phyloP scores from a whole-genome alignment of 2,797 vertebrate species.

The Pseudopleuronectes americanus region DNA sequence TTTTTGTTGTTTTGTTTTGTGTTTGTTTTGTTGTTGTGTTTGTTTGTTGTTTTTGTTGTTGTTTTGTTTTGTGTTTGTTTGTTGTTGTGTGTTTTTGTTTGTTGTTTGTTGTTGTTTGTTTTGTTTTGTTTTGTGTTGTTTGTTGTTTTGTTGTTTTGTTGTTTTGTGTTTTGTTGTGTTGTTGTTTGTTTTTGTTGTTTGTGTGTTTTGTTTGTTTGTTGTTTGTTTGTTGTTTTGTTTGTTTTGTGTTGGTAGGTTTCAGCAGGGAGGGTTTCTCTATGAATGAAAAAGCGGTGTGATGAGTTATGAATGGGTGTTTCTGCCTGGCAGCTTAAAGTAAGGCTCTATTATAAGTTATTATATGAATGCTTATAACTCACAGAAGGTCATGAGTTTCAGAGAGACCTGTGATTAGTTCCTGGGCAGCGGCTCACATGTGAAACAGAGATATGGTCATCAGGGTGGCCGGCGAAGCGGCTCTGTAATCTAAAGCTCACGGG shows the following conservation, averaged over 20 bases:
- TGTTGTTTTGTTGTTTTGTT: too few relatives aligned
- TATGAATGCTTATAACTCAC: constrained; percentile 47
- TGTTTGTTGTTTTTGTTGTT: too few relatives aligned
- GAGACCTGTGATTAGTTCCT: constrained; percentile 28
- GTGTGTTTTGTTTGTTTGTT: too few relatives aligned
- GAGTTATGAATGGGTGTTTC: constrained; percentile 63
- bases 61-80: too few relatives aligned
- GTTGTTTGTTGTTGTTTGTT: too few relatives aligned
- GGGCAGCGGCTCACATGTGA: constrained; percentile 9
- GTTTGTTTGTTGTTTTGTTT: too few relatives aligned
- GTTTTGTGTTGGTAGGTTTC: constrained; percentile 34
- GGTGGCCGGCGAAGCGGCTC: constrained; percentile 9
- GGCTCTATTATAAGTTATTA: constrained; percentile 50
- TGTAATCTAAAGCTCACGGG: constrained; percentile 18
- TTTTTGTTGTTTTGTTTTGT: too few relatives aligned
- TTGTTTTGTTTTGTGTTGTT: too few relatives aligned
- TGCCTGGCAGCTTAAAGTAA: constrained; percentile 32
- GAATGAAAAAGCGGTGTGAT: constrained; percentile 46
- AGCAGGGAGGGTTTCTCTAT: constrained; percentile 38
- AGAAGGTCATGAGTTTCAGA: constrained; percentile 44
- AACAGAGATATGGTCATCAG: constrained; percentile 1
- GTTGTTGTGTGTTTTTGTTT: too few relatives aligned
- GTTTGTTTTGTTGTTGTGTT: too few relatives aligned
- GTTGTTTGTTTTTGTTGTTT: too few relatives aligned
- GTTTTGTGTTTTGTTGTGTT: too few relatives aligned